These are phyloP conservation scores for Drosophila leontia DNA, from an alignment of 1,140 invertebrate genomes.

Conservation along the genomic window DNA sequence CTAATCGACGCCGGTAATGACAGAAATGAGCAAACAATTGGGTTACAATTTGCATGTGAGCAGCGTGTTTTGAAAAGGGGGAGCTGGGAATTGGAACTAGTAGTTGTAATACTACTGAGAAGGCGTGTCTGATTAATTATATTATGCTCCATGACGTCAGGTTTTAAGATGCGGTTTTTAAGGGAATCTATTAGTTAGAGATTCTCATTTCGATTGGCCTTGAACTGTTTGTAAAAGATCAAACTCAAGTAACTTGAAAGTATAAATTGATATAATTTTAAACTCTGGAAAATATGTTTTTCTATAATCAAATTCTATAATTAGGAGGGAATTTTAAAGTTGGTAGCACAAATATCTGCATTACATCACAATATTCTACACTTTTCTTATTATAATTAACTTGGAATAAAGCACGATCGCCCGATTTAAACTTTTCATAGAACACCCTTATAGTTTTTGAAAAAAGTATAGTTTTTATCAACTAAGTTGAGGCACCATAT, in stretches of 20 bases:
- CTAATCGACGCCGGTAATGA: slow-evolving; percentile 57
- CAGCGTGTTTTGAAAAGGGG: slow-evolving; percentile 7
- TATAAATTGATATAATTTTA: too few species aligned
- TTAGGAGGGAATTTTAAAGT: not conserved
- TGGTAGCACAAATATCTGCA: not conserved
- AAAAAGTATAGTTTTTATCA: not conserved
- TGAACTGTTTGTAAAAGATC: not conserved
- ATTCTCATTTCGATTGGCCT: not conserved
- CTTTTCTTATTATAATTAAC: not conserved
- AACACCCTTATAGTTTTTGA: not conserved
- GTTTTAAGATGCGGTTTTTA: not conserved
- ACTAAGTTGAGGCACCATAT: not conserved
- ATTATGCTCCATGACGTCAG: slow-evolving; percentile 18
- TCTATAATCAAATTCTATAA: not conserved
- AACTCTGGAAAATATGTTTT: not conserved
- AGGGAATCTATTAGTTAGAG: not conserved
- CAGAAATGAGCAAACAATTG: slow-evolving; percentile 58
- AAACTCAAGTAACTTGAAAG: not conserved
- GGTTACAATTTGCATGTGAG: slow-evolving; percentile 53
- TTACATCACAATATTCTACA: not conserved
- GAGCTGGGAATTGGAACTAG: not conserved
- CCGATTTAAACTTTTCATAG: not conserved
- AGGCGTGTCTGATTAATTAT: slow-evolving; percentile 21
- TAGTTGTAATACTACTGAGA: slow-evolving; percentile 1
- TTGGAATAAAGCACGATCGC: not conserved